These are phyloP conservation scores for Dendrophyllia cribrosa DNA, from an alignment of 64 coral and sea anemone species.

Conservation along the genomic window DNA sequence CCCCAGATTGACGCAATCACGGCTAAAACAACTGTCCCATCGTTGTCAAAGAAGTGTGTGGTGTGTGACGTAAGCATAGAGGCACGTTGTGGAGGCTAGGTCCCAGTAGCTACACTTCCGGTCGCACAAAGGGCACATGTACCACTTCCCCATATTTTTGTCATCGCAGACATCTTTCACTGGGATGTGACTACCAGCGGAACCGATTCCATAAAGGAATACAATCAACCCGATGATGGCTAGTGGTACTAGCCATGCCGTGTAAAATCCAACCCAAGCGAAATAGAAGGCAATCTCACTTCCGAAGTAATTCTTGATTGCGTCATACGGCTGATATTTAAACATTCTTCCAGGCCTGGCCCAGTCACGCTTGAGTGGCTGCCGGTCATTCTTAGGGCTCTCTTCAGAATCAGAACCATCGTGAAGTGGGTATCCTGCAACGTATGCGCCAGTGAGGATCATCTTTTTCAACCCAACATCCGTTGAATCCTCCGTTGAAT, in stretches of 20 bases:
- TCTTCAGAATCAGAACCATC: conserved; percentile 53
- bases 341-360: conserved; percentile 39
- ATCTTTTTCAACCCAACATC: conserved; percentile 1
- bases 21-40: conserved; percentile 71
- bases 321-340: conserved; percentile 75
- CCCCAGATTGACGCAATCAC: conserved; percentile 84
- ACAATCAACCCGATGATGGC: conserved; percentile 74
- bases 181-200: conserved; percentile 49
- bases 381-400: conserved; percentile 61
- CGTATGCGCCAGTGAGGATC: conserved; percentile 40
- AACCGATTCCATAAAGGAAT: conserved; percentile 70
- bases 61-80: conserved; percentile 65
- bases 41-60: conserved; percentile 81
- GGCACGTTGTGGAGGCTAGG: conserved; percentile 52
- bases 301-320: conserved; percentile 84
- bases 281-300: conserved; percentile 79
- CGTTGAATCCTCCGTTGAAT: neutral
- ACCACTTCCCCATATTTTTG: conserved; percentile 41
- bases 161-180: conserved; percentile 70
- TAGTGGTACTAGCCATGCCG: conserved; percentile 70
- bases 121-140: conserved; percentile 92
- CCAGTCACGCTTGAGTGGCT: conserved; percentile 42
- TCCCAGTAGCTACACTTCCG: conserved; percentile 82
- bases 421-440: conserved; percentile 60
- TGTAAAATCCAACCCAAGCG: conserved; percentile 91